Percentiles rank a stretch among this genome's conserved stretches.
These are phyloP conservation scores for Rattus rattus DNA, from an alignment of 2,113 vertebrate species.

Conservation along the genomic window DNA sequence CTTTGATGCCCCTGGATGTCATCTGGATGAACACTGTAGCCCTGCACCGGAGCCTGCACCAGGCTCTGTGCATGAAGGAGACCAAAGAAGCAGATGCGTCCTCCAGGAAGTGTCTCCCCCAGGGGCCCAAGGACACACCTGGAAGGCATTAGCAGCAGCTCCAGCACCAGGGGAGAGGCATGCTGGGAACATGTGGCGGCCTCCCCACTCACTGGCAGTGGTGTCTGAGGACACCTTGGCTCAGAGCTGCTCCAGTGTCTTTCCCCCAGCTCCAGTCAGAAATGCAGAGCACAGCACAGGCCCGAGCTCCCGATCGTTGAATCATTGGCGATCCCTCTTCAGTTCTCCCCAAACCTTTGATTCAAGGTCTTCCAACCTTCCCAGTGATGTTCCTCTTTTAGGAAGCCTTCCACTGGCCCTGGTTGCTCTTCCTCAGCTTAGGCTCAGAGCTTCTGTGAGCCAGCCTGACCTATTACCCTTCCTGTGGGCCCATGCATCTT, in stretches of 20 bases:
- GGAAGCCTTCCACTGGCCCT: not conserved
- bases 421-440: slow-evolving; percentile 16
- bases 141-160: slow-evolving; percentile 76
- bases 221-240: slow-evolving; percentile 63
- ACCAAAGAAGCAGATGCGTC: slow-evolving; percentile 34
- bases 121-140: slow-evolving; percentile 73
- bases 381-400: not conserved
- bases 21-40: not conserved
- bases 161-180: slow-evolving; percentile 59
- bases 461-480: not conserved
- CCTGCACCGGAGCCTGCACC: not conserved
- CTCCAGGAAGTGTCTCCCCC: slow-evolving; percentile 45
- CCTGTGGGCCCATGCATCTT: not conserved
- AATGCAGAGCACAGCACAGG: not conserved
- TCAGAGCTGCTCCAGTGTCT: not conserved
- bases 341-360: not conserved
- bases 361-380: not conserved
- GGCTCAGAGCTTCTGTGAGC: not conserved
- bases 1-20: not conserved
- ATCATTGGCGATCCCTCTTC: not conserved
- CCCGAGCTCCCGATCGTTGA: fast-evolving
- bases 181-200: slow-evolving; percentile 75
- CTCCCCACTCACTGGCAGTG: not conserved
- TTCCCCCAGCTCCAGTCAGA: not conserved
- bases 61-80: slow-evolving; percentile 63